phyloP scores from a whole-genome alignment of 2,797 vertebrate species.

The Chelidonichthys spinosus region DNA sequence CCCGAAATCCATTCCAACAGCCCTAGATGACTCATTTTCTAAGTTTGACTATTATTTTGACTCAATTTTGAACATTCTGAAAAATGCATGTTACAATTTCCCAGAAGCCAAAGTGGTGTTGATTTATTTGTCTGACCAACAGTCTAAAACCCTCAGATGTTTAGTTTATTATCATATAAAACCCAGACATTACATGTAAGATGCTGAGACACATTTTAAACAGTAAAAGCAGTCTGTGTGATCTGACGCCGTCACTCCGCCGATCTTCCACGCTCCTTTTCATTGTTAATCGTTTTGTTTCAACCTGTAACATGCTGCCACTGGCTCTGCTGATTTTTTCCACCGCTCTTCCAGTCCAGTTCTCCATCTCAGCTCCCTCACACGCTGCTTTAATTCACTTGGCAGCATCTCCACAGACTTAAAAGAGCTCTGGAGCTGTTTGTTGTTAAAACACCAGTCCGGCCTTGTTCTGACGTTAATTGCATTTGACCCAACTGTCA shows the following conservation, averaged over 20 bases:
- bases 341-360: neutral
- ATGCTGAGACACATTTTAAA: neutral
- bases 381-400: slow-evolving; percentile 39
- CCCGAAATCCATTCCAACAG: no score
- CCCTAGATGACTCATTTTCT: no score
- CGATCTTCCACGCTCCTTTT: slow-evolving; percentile 17
- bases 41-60: no score
- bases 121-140: neutral
- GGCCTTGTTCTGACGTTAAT: slow-evolving; percentile 50
- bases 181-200: no score
- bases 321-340: slow-evolving; percentile 18
- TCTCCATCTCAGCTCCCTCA: slow-evolving; percentile 12
- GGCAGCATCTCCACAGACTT: slow-evolving; percentile 31
- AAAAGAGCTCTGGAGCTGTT: slow-evolving; percentile 12
- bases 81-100: neutral
- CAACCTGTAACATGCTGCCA: slow-evolving; percentile 19
- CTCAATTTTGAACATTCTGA: no score
- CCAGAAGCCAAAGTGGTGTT: neutral
- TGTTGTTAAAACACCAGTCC: slow-evolving; percentile 27
- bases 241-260: neutral
- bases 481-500: slow-evolving; percentile 60
- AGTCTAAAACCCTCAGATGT: neutral
- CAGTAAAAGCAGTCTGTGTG: slow-evolving; percentile 2
- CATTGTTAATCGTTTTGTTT: slow-evolving; percentile 3
- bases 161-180: neutral